Percentiles rank a stretch among this genome's conserved stretches.
Evolutionary conservation across 2,113 vertebrate species (phyloP).

Genomic region (Eupsittula cactorum): DNA sequence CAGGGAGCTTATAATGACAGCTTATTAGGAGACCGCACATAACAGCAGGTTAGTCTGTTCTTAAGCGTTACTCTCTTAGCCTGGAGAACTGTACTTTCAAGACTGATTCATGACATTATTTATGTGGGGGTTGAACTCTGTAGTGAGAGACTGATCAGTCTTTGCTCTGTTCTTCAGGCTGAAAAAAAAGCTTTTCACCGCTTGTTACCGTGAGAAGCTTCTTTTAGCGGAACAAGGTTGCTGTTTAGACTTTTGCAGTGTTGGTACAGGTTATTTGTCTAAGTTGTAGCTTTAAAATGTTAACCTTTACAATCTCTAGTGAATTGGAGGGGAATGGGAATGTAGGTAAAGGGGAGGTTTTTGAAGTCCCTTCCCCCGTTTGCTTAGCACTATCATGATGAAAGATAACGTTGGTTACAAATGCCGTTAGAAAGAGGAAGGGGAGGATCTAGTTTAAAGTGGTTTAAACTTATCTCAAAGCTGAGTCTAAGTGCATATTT

Average conservation of each 20-base stretch:
- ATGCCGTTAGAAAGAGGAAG: not conserved
- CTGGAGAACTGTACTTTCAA: not conserved
- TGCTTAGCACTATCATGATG: not conserved
- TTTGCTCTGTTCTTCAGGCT: not conserved
- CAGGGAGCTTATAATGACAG: not conserved
- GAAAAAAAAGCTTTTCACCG: not conserved
- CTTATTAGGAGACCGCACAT: not conserved
- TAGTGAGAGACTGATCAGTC: not conserved
- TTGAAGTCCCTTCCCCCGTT: not conserved
- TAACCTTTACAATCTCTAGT: not conserved
- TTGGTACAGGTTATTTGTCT: fast-evolving
- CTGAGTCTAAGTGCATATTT: not conserved
- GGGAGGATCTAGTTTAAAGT: not conserved
- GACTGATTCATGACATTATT: not conserved
- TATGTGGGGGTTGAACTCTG: not conserved
- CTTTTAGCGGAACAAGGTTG: not conserved
- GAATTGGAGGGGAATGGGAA: not conserved
- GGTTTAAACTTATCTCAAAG: not conserved
- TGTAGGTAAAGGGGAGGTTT: not conserved
- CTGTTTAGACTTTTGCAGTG: not conserved
- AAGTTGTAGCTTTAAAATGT: not conserved
- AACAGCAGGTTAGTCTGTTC: not conserved
- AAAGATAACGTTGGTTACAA: not conserved
- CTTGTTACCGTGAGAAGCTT: not conserved
- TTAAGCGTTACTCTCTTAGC: not conserved